Conservation (phyloP, 2,113 vertebrate genomes). For the Pluvialis apricaria region DNA sequence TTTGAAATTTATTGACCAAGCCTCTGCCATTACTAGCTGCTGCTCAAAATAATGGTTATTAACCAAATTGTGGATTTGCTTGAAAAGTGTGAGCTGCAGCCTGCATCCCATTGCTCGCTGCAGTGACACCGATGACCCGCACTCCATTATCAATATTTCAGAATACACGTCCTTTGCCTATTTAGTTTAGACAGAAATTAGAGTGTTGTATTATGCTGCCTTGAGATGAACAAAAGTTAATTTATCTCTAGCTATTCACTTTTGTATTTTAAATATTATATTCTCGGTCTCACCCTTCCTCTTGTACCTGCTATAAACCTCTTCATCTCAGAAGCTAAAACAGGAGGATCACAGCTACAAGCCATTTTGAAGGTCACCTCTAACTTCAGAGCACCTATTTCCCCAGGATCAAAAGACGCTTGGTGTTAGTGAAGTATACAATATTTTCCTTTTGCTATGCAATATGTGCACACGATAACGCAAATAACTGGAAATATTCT, state of each 20-base stretch:
- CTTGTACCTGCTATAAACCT: background rate
- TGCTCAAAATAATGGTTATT: background rate
- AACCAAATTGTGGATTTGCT: background rate
- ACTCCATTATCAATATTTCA: background rate
- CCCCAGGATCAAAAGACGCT: background rate
- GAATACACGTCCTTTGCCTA: background rate
- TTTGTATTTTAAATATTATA: background rate
- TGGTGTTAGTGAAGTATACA: conserved; percentile 13
- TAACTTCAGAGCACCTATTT: background rate
- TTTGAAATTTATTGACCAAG: background rate
- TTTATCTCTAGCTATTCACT: background rate
- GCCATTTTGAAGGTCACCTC: background rate
- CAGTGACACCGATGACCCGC: accelerated
- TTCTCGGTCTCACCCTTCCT: background rate
- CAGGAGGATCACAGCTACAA: background rate
- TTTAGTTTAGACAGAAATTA: background rate
- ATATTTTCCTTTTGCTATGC: background rate
- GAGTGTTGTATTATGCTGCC: background rate
- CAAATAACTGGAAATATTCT: conserved; percentile 12
- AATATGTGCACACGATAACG: background rate
- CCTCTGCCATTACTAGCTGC: background rate
- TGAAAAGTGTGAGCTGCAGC: background rate
- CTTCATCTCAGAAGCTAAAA: background rate
- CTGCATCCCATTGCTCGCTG: background rate
- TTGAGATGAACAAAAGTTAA: background rate